Percentiles rank a stretch among this genome's conserved stretches.
Evolutionary conservation across 2,888 invertebrate species (phyloP).

Genomic region (Hybos culiciformis): DNA sequence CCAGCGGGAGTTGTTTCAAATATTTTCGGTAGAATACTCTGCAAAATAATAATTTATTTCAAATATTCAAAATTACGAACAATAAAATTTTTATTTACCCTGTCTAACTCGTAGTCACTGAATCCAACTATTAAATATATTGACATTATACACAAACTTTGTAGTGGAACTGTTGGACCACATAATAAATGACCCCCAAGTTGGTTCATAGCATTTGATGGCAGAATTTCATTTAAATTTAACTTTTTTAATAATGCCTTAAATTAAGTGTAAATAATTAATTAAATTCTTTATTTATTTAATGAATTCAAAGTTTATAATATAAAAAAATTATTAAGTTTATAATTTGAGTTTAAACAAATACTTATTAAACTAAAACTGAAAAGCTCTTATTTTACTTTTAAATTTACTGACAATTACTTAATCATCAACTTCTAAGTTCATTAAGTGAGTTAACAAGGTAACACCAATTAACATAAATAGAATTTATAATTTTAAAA

Average conservation of each 20-base stretch:
- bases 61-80: neutral
- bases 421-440: too few species aligned
- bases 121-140: constrained; percentile 29
- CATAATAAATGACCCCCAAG: constrained; percentile 28
- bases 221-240: constrained; percentile 28
- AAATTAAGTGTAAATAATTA: constrained; percentile 15
- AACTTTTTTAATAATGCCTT: constrained; percentile 29
- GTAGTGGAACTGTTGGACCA: constrained; percentile 24
- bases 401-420: too few species aligned
- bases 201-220: constrained; percentile 28
- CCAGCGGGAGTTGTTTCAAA: constrained; percentile 30
- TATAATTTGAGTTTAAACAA: too few species aligned
- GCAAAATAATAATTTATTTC: constrained; percentile 5
- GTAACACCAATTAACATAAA: too few species aligned
- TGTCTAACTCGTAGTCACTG: constrained; percentile 31
- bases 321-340: too few species aligned
- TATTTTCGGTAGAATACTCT: constrained; percentile 26
- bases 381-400: too few species aligned
- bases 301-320: constrained; percentile 5
- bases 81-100: constrained; percentile 27
- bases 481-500: too few species aligned
- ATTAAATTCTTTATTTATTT: neutral
- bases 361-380: too few species aligned
- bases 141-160: constrained; percentile 25
- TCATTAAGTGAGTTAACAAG: too few species aligned